Base-by-base conservation (phyloP, 2,888 invertebrate species). In the Oegoconia quadripuncta region DNA sequence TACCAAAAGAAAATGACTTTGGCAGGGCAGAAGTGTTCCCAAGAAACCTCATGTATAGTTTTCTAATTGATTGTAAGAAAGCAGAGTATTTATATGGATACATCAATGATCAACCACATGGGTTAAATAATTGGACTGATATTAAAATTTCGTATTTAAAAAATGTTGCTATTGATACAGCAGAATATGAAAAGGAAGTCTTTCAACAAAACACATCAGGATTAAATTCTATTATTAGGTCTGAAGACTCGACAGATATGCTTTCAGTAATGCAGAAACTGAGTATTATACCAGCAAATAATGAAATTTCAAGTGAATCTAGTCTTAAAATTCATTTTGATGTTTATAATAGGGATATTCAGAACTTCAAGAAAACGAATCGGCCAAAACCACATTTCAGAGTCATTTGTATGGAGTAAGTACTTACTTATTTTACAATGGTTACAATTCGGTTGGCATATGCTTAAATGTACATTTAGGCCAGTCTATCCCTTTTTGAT, bases 311-410 rank as follows among this genome's bases (percentile, higher is more conserved):
- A 2, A 38, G 45, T 9, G 61, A 68, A 39, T 55, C 61, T 33
- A 55, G 42, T 39, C 51, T 87, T 0, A 50, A 32, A 9, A 52
- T 88, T 26, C 59, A 77, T 55, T 88, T 78, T 42, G 87, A 88
- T 59, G 82, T 88, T 6, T 88, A 82, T 42, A 74, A 78, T 34
- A 78, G 79, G 44, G 69, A 84, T 58, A 72, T 82, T 14, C 74
- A 73, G 39, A 73, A 78, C 50, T 83, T 83, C 41, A 76, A 57
- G 39, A 89, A 88, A 50, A 63, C 68, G 0, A 61, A 69, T 40
- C 72, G 63, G 25, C 82, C 87, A 0, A 66, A 56, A 36, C 84
- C 88, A 4, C 77, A 84, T 49, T 88, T 84, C 37, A 71, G 84
- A 45, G 50, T 89, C 15, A 54, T 79, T 22, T 81, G 88, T 46